phyloP scores from a whole-genome alignment of 2,888 invertebrate genomes.

The Germaria angustata region DNA sequence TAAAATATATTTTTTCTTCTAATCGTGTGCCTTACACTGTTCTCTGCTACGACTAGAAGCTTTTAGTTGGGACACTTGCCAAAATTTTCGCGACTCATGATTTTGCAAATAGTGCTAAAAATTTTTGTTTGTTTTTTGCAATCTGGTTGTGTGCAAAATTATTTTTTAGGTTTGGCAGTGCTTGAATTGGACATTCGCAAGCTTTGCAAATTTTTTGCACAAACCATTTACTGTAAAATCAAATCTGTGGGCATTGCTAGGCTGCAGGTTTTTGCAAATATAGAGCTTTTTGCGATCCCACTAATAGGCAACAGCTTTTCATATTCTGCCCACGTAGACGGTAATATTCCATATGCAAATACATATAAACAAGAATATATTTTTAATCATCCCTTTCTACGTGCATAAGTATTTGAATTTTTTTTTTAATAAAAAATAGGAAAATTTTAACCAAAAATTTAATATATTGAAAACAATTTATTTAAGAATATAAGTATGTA shows the following conservation, averaged over 20 bases:
- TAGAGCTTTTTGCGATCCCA: slow-evolving; percentile 17
- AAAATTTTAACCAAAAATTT: too few relatives aligned
- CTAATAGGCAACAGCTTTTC: too few relatives aligned
- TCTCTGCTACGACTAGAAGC: background rate
- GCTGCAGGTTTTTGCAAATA: slow-evolving; percentile 10
- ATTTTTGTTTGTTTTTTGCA: background rate
- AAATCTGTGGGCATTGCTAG: slow-evolving; percentile 19
- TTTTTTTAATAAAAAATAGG: too few relatives aligned
- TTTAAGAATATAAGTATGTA: too few relatives aligned
- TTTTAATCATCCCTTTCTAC: too few relatives aligned
- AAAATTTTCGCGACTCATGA: slow-evolving; percentile 6
- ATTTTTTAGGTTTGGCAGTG: slow-evolving; percentile 4
- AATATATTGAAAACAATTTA: too few relatives aligned
- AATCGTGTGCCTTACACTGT: background rate
- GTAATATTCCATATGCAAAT: too few relatives aligned
- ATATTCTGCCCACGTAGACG: too few relatives aligned
- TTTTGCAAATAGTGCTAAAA: slow-evolving; percentile 30
- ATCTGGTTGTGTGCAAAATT: slow-evolving; percentile 38
- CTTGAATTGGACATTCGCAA: background rate
- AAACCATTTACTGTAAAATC: slow-evolving; percentile 6
- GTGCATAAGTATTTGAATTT: too few relatives aligned
- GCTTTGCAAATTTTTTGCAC: slow-evolving; percentile 51
- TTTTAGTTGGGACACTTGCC: slow-evolving; percentile 12
- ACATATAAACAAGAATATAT: too few relatives aligned
- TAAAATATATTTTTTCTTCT: background rate